Base-by-base conservation (phyloP, 2,797 vertebrate genomes). In the Sitta carolinensis region DNA sequence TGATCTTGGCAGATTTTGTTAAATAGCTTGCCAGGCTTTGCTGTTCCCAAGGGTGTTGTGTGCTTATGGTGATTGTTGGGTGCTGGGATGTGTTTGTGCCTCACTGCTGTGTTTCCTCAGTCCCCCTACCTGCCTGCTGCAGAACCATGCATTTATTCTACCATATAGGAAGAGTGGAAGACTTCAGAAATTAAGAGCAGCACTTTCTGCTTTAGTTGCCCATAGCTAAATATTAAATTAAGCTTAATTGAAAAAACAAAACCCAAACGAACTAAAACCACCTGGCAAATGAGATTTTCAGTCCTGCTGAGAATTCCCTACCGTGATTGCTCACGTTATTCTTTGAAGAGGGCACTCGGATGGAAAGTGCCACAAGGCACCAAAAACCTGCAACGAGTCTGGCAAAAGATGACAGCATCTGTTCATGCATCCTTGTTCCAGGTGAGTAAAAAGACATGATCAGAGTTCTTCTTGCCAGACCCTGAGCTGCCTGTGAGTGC, bases 1-100 rank as follows among this genome's bases (percentile, higher is more conserved):
- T 13, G 55, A 91, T 92, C 62, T 67, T 80, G 80, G 93, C 89
- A 92, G 52, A 85, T 93, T 90, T 90, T 93, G 67, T 63, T 66
- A 63, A 87, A 82, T 6, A 87, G 54, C 42, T 84, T 92, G 81
- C 89, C 80, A 90, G 57, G 68, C 36, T 72, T 87, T 80, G 61
- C 66, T 84, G 42, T 59, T 93, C 78, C 62, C 67, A 48, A 57
- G 76, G 74, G 68, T 75, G 48, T 59, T 58, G 19, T 11, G 40
- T 20, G 61, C 66, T 88, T 66, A 20, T 9, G 21, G 55, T 87
- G 76, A 78, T 75, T 10, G 3, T 30, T 77, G 87, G 67, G 63
- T 73, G 75, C 79, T 36, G 40, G 89, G 54, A 36, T 32, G 19
- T 21, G 7, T 58, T 87, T 80, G 51, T 48, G 34, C 36, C 69